Conservation (phyloP, 2,888 invertebrate species). For the Celastrina argiolus region DNA sequence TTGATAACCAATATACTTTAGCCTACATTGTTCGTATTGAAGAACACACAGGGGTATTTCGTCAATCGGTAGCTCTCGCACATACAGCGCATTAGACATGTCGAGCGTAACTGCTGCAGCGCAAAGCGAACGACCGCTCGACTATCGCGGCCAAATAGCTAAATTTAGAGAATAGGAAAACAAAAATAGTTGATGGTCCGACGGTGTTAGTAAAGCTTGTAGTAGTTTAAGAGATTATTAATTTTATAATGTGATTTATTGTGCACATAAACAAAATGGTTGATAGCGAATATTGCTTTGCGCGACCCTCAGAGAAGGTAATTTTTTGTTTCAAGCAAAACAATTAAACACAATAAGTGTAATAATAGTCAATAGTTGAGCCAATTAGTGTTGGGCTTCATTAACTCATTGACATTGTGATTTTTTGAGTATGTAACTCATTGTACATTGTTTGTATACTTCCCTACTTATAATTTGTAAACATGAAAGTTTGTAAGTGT, state of each 20-base stretch:
- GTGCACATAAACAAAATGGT: conserved; percentile 13
- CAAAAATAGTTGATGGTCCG: conserved; percentile 55
- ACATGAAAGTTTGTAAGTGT: no score
- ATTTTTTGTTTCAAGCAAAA: neutral
- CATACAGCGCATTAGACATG: conserved; percentile 59
- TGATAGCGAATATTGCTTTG: conserved; percentile 5
- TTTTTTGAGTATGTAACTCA: no score
- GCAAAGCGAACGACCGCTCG: conserved; percentile 41
- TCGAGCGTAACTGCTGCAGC: conserved; percentile 37
- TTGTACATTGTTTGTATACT: no score
- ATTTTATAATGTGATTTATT: conserved; percentile 26
- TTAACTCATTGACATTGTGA: no score
- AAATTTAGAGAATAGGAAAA: conserved; percentile 68
- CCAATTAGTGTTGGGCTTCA: no score
- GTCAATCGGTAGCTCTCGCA: conserved; percentile 59
- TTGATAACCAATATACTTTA: neutral
- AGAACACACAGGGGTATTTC: conserved; percentile 75
- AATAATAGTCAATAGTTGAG: no score
- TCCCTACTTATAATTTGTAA: no score
- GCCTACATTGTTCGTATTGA: conserved; percentile 58
- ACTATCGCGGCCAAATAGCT: conserved; percentile 47
- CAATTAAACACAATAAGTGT: neutral
- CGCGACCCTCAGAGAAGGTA: conserved; percentile 10
- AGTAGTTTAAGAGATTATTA: neutral
- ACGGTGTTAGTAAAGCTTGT: conserved; percentile 10